Base-by-base conservation (phyloP, 2,888 invertebrate species). In the Podotricha telesiphe region DNA sequence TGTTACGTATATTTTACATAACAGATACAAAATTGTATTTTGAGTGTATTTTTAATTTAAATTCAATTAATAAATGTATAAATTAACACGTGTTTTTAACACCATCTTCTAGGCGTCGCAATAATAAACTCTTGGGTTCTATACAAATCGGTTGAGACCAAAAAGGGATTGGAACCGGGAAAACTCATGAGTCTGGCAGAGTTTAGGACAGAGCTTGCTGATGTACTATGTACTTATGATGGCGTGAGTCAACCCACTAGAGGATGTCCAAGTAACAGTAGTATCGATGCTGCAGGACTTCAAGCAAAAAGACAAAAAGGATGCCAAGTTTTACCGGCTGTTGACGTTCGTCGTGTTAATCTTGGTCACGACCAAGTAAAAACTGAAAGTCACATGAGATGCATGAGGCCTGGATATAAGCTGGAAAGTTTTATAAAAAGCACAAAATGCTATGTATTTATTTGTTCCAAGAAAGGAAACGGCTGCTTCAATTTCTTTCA, bases 301-400 rank as follows among this genome's bases (percentile, higher is more conserved):
- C 42, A 55, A 65, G 56, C 56, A 47, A 65, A 65, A 65, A 65
- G 55, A 65, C 28, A 56, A 56, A 65, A 65, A 65, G 65, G 65
- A 56, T 48, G 56, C 17, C 64, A 64, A 64, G 50, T 59, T 50
- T 50, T 68, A 51, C 64, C 58, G 42, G 28, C 68, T 58, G 40
- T 58, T 58, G 58, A 64, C 19, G 58, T 64, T 47, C 28, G 65
- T 19, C 47, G 17, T 47, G 19, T 17, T 47, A 10, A 47, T 19
- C 47, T 45, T 56, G 59, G 42, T 45, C 64, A 68, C 65, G 47
- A 68, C 42, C 59, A 65, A 65, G 47, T 65, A 59, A 51, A 47
- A 34, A 69, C 65, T 40, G 53, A 65, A 51, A 65, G 34, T 58
- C 59, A 55, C 51, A 58, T 58, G 58, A 40, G 59, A 51, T 68